These are phyloP conservation scores for Mactra quadrangularis DNA, from an alignment of 1,140 invertebrate genomes.

Conservation along the genomic window DNA sequence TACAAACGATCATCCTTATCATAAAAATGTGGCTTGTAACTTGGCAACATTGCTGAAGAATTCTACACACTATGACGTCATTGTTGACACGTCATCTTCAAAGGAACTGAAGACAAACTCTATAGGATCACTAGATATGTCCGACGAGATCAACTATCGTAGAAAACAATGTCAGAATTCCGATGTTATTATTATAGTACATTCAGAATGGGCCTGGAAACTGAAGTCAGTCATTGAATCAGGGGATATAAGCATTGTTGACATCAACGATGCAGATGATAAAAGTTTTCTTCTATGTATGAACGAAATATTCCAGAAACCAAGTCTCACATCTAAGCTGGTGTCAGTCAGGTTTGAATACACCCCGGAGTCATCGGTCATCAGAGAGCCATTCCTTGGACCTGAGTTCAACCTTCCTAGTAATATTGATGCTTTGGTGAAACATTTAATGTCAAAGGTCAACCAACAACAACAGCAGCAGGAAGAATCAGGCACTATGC, in stretches of 20 bases:
- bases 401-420: slow-evolving; percentile 14
- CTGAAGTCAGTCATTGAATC: slow-evolving; percentile 9
- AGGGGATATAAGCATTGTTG: slow-evolving; percentile 4
- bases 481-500: neutral
- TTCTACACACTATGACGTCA: neutral
- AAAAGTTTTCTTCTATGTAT: slow-evolving; percentile 3
- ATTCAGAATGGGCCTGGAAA: slow-evolving; percentile 32
- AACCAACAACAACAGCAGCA: too few species aligned
- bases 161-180: neutral
- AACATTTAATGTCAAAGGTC: slow-evolving; percentile 6
- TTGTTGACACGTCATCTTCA: neutral
- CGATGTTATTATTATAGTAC: slow-evolving; percentile 5
- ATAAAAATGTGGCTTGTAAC: neutral
- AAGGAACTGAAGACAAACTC: neutral
- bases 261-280: neutral
- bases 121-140: neutral
- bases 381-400: slow-evolving; percentile 37
- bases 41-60: slow-evolving; percentile 8
- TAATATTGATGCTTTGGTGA: slow-evolving; percentile 34
- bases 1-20: slow-evolving; percentile 2
- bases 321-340: neutral
- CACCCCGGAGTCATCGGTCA: neutral
- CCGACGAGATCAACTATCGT: neutral
- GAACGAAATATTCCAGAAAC: slow-evolving; percentile 19
- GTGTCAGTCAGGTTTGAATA: slow-evolving; percentile 33